Evolutionary conservation across 2,113 vertebrate genomes (phyloP), one percentile per base, ranked within the genome.

Genomic region (Brienomyrus longianalis): DNA sequence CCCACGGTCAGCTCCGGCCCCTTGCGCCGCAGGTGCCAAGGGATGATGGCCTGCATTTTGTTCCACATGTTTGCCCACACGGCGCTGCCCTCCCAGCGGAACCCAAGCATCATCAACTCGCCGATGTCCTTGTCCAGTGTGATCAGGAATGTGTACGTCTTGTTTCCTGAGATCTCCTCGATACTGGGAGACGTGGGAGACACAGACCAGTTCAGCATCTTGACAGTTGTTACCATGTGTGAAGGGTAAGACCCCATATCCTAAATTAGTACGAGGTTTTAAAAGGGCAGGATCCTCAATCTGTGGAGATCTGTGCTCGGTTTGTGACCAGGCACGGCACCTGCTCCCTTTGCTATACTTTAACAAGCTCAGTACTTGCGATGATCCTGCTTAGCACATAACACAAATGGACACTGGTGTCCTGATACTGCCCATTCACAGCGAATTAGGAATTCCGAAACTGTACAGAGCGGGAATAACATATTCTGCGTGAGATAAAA

Each of bases 21-120:
- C 17, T 8, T 91, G 0, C 89, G 80, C n/a, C 56, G 89, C 50
- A 90, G 91, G 50, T 92, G 92, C 96, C 96, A 96, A 0, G 94
- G 95, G n/a, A 97, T 94, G 91, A 97, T 95, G 90, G 92, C 96
- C 89, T 96, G 95, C 87, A 98, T 92, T 0, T 93, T 95, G 91
- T 95, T 94, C 97, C 96, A 96, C 87, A 97, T 94, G 19, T 95
- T 96, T 88, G 94, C 91, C 96, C 96, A 97, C 52, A 95, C 93
- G 0, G 94, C 91, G 0, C 94, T 91, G 89, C 93, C 95, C 92
- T 96, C 95, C 96, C 96, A 96, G 91, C 94, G 96, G 92, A 98
- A 93, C 77, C 94, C 96, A 77, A 97, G 92, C 90, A 94, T 93
- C 92, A 94, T 87, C 91, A 97, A 90, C 50, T 96, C 94, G 0